Evolutionary conservation across 2,113 vertebrate genomes (phyloP).

Genomic region (Eulemur macaco): DNA sequence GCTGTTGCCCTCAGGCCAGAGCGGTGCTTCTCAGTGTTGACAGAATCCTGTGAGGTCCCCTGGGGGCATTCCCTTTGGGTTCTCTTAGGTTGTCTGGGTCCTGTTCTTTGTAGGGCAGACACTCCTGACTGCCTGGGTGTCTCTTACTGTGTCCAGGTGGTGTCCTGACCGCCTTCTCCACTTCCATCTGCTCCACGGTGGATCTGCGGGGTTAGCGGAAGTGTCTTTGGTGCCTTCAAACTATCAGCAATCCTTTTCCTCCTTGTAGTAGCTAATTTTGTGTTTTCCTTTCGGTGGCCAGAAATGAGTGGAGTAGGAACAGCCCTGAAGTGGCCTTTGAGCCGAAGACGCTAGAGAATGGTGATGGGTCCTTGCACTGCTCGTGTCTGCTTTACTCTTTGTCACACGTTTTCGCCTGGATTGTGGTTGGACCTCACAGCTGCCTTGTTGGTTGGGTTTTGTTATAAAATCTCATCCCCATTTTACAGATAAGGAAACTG

Average conservation of each 20-base stretch:
- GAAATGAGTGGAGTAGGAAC: background rate
- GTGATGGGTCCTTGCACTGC: rapidly evolving
- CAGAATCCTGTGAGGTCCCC: background rate
- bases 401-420: background rate
- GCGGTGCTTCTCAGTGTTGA: background rate
- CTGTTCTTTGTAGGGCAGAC: background rate
- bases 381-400: background rate
- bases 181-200: background rate
- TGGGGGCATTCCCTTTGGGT: background rate
- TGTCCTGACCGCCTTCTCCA: background rate
- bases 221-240: background rate
- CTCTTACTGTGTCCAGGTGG: background rate
- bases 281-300: background rate
- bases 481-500: constrained; percentile 11
- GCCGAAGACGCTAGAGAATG: background rate
- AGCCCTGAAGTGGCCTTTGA: background rate
- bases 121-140: background rate
- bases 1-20: background rate
- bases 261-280: background rate
- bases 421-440: background rate
- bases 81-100: background rate
- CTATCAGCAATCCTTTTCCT: background rate
- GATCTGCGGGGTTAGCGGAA: background rate
- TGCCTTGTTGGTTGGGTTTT: background rate
- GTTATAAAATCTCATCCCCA: background rate